phyloP scores from a whole-genome alignment of 2,113 vertebrate genomes.

The Hippocampus comes region DNA sequence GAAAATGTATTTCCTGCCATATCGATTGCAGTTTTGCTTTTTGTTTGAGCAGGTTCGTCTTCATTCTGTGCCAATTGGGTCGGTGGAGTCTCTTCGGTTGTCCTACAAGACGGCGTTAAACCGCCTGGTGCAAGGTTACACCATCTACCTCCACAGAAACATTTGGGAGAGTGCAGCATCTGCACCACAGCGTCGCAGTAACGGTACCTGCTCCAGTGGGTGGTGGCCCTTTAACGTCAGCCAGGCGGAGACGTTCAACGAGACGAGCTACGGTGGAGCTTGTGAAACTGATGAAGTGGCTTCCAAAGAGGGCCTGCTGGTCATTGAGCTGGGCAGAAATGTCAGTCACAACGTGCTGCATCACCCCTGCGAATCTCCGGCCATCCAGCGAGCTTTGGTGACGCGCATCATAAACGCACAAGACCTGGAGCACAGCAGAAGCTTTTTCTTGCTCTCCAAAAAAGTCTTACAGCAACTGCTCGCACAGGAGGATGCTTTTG shows the following conservation, averaged over 20 bases:
- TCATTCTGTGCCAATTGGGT: conserved; percentile 59
- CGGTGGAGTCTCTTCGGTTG: conserved; percentile 60
- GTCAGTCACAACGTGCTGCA: conserved; percentile 68
- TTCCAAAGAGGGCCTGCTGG: conserved; percentile 44
- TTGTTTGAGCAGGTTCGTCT: conserved; percentile 58
- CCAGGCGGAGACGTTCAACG: background rate
- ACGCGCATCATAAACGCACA: conserved; percentile 56
- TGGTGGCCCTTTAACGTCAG: conserved; percentile 5
- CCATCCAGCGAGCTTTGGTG: conserved; percentile 59
- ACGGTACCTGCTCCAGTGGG: conserved; percentile 9
- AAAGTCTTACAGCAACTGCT: conserved; percentile 47
- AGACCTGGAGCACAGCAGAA: conserved; percentile 52
- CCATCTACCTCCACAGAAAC: conserved; percentile 51
- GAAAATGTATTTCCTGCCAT: background rate
- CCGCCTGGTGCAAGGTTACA: conserved; percentile 56
- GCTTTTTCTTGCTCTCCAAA: conserved; percentile 54
- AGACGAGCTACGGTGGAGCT: conserved; percentile 11
- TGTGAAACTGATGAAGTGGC: conserved; percentile 3
- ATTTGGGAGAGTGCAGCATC: conserved; percentile 51
- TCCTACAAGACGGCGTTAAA: conserved; percentile 56
- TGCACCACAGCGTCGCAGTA: background rate
- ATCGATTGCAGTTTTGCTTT: background rate
- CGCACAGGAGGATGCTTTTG: conserved; percentile 57
- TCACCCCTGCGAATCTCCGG: conserved; percentile 62
- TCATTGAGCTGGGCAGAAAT: conserved; percentile 63